Evolutionary conservation across 2,888 invertebrate genomes (phyloP), one percentile per base, ranked within the genome.

Genomic region (Mythimna loreyi): DNA sequence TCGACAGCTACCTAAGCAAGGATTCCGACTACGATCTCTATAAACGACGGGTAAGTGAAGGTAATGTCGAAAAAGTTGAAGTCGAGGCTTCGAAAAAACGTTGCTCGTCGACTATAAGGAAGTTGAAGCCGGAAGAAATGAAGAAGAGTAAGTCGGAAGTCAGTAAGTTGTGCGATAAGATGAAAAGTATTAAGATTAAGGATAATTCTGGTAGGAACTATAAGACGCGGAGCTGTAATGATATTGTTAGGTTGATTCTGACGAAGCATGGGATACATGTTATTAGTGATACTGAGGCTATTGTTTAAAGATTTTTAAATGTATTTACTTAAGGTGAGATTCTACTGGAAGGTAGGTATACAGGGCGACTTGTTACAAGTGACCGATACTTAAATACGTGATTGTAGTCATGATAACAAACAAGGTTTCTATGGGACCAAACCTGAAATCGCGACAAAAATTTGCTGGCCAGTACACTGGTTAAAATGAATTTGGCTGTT

Each of bases 241-340:
- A 97, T 83, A 96, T 97, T 52, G 97, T 98, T 11, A 96, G 97
- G 86, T 96, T 98, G 92, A 97, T 98, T 85, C 95, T 98, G 81
- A 97, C 97, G 3, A 97, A 97, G 89, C 97, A 98, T 87, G 98
- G 98, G 2, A 97, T 98, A 81, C 97, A 97, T 91, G 97, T 98
- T 61, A 97, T 98, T 56, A 98, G 98, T 84, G 98, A 98, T 86
- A 97, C 97, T 21, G 98, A 98, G 88, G 98, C 97, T 75, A 97
- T 97, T 59, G 97, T 97, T 61, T 95, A 89, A 25, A 52, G 1
- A 21, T 16, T 19, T 62, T 45, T 3, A 3, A 19, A 8, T 19
- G 30, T n/a, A n/a, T n/a, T 36, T 19, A 19, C 21, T 60, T 40
- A 2, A 16, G 58, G 23, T 65, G 43, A 64, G 60, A 62, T 75